Evolutionary conservation across 1,140 invertebrate genomes (phyloP).

Genomic region (Hycleus cichorii): DNA sequence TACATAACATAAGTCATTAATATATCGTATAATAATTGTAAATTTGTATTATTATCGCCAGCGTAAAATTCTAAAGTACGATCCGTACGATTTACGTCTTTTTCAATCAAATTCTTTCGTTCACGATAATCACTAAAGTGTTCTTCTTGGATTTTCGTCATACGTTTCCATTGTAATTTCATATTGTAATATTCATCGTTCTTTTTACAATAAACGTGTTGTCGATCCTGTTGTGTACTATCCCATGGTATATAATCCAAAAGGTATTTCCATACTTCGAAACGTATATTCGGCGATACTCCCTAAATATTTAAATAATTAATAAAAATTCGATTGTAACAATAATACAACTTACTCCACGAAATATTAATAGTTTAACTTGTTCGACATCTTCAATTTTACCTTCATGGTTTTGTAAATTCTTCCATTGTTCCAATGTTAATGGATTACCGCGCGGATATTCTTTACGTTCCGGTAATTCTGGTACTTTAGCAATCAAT

Average conservation of each 20-base stretch:
- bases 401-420: slow-evolving; percentile 68
- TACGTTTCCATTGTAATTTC: slow-evolving; percentile 94
- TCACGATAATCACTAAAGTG: slow-evolving; percentile 86
- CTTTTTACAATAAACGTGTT: slow-evolving; percentile 60
- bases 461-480: slow-evolving; percentile 49
- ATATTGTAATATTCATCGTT: slow-evolving; percentile 87
- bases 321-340: neutral
- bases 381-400: slow-evolving; percentile 59
- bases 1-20: slow-evolving; percentile 99
- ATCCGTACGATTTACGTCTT: slow-evolving; percentile 96
- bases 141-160: slow-evolving; percentile 78
- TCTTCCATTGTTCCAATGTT: slow-evolving; percentile 70
- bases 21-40: slow-evolving; percentile 80
- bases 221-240: slow-evolving; percentile 64
- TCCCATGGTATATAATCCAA: slow-evolving; percentile 85
- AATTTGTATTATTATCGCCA: slow-evolving; percentile 85
- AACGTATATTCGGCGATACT: slow-evolving; percentile 58
- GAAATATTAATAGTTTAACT: slow-evolving; percentile 77
- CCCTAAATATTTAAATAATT: slow-evolving; percentile 38
- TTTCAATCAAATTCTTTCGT: slow-evolving; percentile 91
- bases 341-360: slow-evolving; percentile 61
- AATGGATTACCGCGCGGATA: slow-evolving; percentile 61
- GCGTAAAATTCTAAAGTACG: slow-evolving; percentile 84
- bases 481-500: slow-evolving; percentile 53
- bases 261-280: slow-evolving; percentile 92